Evolutionary conservation across 2,797 vertebrate genomes (phyloP).

Genomic region (Cyprinella venusta): DNA sequence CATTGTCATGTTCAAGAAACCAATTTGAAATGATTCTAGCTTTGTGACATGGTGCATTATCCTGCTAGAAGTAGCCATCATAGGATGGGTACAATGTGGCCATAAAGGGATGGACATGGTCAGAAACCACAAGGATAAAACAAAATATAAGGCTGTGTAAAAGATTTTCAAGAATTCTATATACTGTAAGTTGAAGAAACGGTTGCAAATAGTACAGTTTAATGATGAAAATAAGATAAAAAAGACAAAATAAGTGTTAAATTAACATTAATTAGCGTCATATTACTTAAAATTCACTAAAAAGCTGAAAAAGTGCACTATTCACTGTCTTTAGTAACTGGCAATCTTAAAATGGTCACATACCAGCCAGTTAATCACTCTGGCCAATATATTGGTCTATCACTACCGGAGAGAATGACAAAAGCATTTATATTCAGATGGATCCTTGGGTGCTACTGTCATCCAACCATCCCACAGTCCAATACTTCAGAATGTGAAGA

Average conservation of each 20-base stretch:
- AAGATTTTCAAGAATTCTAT: neutral
- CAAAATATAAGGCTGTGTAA: neutral
- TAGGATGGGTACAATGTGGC: too few relatives aligned
- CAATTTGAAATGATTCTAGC: too few relatives aligned
- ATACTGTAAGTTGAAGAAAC: neutral
- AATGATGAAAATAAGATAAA: neutral
- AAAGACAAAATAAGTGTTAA: neutral
- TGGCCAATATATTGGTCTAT: neutral
- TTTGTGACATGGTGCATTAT: too few relatives aligned
- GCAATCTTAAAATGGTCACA: conserved; percentile 10
- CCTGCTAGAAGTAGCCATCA: too few relatives aligned
- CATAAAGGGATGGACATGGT: too few relatives aligned
- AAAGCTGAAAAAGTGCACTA: neutral
- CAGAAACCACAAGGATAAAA: neutral
- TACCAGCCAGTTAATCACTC: neutral
- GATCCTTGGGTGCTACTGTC: conserved; percentile 33
- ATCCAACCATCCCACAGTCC: conserved; percentile 16
- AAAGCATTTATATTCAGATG: conserved; percentile 21
- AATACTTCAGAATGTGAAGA: conserved; percentile 38
- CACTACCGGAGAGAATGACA: neutral
- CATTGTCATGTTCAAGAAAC: too few relatives aligned
- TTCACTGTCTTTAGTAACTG: neutral
- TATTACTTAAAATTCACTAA: conserved; percentile 4
- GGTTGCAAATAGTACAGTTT: neutral
- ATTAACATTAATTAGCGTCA: neutral